Base-by-base conservation (phyloP, 1,140 invertebrate species). In the Drosophila dunni region DNA sequence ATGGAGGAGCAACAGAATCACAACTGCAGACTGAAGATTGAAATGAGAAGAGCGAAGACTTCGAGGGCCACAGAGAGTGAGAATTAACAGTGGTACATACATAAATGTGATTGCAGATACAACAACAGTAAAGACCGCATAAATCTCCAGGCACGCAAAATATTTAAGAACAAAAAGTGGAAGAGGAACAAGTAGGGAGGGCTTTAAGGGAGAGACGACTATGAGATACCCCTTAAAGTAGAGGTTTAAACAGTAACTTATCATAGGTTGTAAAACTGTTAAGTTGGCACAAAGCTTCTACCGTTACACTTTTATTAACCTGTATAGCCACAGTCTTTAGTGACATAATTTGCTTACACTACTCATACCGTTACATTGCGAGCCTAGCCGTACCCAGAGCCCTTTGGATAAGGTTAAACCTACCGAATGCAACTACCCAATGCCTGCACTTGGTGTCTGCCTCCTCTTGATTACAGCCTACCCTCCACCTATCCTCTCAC, bases 61-160 rank as follows among this genome's bases (percentile, higher is more conserved):
- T 15, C 40, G 24, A 10, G 24, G 24, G 24, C 6, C 2, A 11
- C 33, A 54, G 54, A n/a, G 54, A 57, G 54, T 42, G 56, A 44
- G 54, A 56, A 57, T n/a, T 36, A 51, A 7, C n/a, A 36, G 15
- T 73, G 0, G 9, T 13, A 42, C 5, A 42, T 61, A 61, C 54
- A 11, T 51, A 42, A 68, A 61, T 29, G 24, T 29, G 24, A 29
- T 29, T 29, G 24, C 17, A 38, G 20, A 20, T 38, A 50, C 69
- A 58, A 36, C 51, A 62, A 73, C 40, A 63, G 51, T 50, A 50
- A 66, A 80, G 72, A 58, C 78, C 72, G 75, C 81, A 84, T 84
- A 84, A 84, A 84, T 86, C 82, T 79, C 67, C 9, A 73, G 66
- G 72, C 83, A 88, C 83, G 83, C 83, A 86, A 86, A 86, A 86